Percentiles rank a stretch among this genome's conserved stretches.
Conservation (phyloP, 2,888 invertebrate genomes). For the Sussaba pulchella region DNA sequence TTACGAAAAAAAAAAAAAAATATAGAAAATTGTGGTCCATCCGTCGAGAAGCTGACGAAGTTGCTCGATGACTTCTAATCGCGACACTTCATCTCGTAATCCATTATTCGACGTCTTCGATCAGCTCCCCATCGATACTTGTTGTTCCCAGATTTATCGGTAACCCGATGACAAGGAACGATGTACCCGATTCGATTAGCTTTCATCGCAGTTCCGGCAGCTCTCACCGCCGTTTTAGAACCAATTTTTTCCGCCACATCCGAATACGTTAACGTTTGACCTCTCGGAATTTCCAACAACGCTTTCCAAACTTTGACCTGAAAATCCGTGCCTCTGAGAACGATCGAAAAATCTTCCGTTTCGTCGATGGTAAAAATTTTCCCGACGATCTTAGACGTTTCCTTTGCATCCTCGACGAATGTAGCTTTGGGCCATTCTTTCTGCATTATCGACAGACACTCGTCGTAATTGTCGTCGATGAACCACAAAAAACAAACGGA, state of each 20-base stretch:
- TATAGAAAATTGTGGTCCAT: no score
- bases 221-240: constrained; percentile 75
- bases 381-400: constrained; percentile 60
- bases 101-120: constrained; percentile 72
- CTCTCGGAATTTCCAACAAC: constrained; percentile 72
- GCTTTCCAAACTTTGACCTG: constrained; percentile 78
- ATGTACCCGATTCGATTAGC: constrained; percentile 76
- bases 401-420: constrained; percentile 57
- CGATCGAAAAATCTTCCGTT: constrained; percentile 56
- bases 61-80: background rate
- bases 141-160: constrained; percentile 72
- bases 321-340: constrained; percentile 79
- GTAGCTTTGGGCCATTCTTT: constrained; percentile 72
- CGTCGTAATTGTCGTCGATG: constrained; percentile 65
- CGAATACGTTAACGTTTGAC: constrained; percentile 73
- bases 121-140: constrained; percentile 76
- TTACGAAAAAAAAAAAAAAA: no score
- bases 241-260: constrained; percentile 74
- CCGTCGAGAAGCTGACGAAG: no score
- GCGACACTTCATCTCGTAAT: constrained; percentile 67
- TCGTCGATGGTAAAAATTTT: constrained; percentile 66
- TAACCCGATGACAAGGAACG: constrained; percentile 80
- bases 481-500: constrained; percentile 75
- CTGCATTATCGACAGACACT: constrained; percentile 65
- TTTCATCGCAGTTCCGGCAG: constrained; percentile 77